Evolutionary conservation across 2,888 invertebrate genomes (phyloP).

Genomic region (Caenorhabditis macrosperma): DNA sequence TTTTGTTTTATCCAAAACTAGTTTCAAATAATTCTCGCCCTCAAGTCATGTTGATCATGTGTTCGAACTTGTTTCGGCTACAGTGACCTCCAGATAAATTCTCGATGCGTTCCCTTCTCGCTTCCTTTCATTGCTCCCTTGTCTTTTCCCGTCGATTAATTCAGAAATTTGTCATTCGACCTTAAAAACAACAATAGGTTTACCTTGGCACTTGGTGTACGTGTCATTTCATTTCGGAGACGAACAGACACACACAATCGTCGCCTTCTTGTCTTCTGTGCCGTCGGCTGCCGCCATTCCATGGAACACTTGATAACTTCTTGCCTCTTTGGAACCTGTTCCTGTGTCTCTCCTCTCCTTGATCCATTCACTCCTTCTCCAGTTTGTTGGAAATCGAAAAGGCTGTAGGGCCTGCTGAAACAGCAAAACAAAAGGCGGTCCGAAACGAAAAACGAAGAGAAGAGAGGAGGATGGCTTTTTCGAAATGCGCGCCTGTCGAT

Average conservation of each 20-base stretch:
- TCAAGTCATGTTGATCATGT: conserved; percentile 25
- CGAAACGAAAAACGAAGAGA: neutral
- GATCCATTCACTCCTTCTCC: conserved; percentile 5
- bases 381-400: conserved; percentile 37
- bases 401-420: conserved; percentile 28
- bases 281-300: conserved; percentile 18
- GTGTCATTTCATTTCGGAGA: conserved; percentile 19
- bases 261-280: conserved; percentile 1
- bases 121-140: neutral
- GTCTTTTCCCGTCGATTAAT: neutral
- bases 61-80: conserved; percentile 15
- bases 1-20: conserved; percentile 14
- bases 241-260: conserved; percentile 9
- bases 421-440: conserved; percentile 35
- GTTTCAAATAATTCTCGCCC: conserved; percentile 8
- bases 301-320: conserved; percentile 55
- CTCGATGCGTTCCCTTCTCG: neutral
- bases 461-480: neutral
- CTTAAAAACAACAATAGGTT: conserved; percentile 8
- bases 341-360: conserved; percentile 1
- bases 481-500: conserved; percentile 29
- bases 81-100: neutral
- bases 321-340: conserved; percentile 48
- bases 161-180: conserved; percentile 24
- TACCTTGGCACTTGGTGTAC: conserved; percentile 4